A percentile compares a stretch with the other conserved stretches of the same genome.
phyloP scores from a whole-genome alignment of 2,888 invertebrate species.

The Noctua comes region DNA sequence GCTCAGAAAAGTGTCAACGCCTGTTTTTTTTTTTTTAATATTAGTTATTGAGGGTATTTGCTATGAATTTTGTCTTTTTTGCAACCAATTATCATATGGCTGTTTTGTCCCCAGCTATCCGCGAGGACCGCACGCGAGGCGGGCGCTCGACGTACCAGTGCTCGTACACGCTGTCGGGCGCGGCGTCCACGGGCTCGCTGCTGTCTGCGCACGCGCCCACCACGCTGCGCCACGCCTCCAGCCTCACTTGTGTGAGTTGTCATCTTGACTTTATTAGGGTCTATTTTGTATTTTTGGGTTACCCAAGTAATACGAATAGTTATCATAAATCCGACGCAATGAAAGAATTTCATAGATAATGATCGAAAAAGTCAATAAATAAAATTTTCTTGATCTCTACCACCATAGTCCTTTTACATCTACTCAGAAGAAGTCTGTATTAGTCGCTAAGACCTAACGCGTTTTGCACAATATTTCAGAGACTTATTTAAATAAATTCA shows the following conservation, averaged over 20 bases:
- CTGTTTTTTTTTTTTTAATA: too few species aligned
- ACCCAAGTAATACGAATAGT: background rate
- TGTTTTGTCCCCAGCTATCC: conserved; percentile 92
- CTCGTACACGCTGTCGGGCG: conserved; percentile 96
- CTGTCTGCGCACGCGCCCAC: conserved; percentile 85
- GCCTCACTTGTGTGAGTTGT: conserved; percentile 84
- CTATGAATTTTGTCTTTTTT: too few species aligned
- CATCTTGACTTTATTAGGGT: background rate
- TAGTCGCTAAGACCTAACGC: background rate
- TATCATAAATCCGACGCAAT: background rate
- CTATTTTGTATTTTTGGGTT: background rate
- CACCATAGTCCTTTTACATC: background rate
- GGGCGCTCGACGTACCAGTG: conserved; percentile 99
- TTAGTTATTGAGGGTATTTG: too few species aligned
- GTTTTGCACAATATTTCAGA: background rate
- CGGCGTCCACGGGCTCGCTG: conserved; percentile 90
- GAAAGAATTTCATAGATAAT: background rate
- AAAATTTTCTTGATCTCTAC: background rate
- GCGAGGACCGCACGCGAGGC: conserved; percentile 98
- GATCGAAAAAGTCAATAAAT: background rate
- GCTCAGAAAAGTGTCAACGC: too few species aligned
- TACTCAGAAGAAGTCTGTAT: background rate
- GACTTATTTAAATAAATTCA: background rate
- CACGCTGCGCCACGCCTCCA: conserved; percentile 87
- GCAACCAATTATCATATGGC: too few species aligned